Evolutionary conservation across 2,797 vertebrate species (phyloP).

Genomic region (Scarus forsteni): DNA sequence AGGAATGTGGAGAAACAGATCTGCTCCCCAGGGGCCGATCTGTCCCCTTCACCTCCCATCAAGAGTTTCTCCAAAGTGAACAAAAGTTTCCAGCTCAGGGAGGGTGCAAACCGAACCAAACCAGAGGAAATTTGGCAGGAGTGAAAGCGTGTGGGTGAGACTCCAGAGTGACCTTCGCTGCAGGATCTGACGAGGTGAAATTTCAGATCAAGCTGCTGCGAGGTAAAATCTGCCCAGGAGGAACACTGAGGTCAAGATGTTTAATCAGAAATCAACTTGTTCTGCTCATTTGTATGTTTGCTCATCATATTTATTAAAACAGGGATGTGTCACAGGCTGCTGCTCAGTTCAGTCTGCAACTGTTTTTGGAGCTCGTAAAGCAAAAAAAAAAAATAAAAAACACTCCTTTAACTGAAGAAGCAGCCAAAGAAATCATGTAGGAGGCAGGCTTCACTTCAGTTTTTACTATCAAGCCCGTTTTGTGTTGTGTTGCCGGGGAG

Average conservation of each 20-base stretch:
- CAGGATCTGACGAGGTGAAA: constrained; percentile 12
- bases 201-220: background rate
- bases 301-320: too few relatives aligned
- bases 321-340: too few relatives aligned
- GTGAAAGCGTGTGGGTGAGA: constrained; percentile 19
- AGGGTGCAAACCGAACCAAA: constrained; percentile 21
- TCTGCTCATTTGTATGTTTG: background rate
- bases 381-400: too few relatives aligned
- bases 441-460: too few relatives aligned
- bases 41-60: constrained; percentile 48
- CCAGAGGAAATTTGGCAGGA: constrained; percentile 29
- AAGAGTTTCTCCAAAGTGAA: constrained; percentile 32
- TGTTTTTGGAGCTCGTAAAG: too few relatives aligned
- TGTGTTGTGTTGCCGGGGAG: too few relatives aligned
- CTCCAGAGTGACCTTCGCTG: constrained; percentile 28
- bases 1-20: constrained; percentile 37
- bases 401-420: too few relatives aligned
- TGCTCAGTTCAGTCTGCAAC: too few relatives aligned
- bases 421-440: too few relatives aligned
- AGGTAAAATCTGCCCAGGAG: background rate
- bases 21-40: constrained; percentile 8
- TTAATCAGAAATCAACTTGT: background rate
- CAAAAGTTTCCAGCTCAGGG: constrained; percentile 28
- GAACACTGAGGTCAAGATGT: background rate
- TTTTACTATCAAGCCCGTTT: too few relatives aligned